Base-by-base conservation (phyloP, 1,140 invertebrate species). In the Manduca sexta region DNA sequence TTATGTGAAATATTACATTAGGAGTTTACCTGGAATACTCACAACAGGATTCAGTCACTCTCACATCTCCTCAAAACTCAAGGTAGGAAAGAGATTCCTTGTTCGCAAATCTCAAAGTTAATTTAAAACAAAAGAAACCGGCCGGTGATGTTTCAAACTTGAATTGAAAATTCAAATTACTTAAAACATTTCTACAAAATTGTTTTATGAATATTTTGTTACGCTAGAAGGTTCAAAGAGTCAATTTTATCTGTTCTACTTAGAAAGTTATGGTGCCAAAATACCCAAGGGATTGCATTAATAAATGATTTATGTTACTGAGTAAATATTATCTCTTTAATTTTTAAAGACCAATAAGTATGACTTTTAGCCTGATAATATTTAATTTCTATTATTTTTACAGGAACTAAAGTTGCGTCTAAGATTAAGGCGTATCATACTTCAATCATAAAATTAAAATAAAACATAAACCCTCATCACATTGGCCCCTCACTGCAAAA, bases 1-100 rank as follows among this genome's bases (percentile, higher is more conserved):
- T 74, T 83, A 82, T 80, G 75, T 81, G 74, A 82, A 82, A 82
- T 78, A 81, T 81, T 79, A 84, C 69, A 72, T 60, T 75, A 70
- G 58, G 60, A 72, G 58, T 83, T 45, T 84, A 84, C 81, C 79
- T 84, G 78, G 62, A 72, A 78, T 70, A 77, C 66, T 60, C 63
- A 72, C 59, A 56, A 59, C 34, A 56, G 56, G 61, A 59, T 44
- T 64, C 60, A 68, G 51, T 67, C 61, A 70, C 57, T 72, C 60
- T 60, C 64, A 70, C 62, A 67, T 56, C 55, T 62, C 55, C 46
- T 60, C 64, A 58, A 61, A 56, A 49, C 62, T 33, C 38, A 52
- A 48, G 50, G 4, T 45, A 56, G 65, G 42, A 69, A 63, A 31
- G 58, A 65, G 61, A 58, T 54, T 50, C 35, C 41, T 46, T 44